Conservation (phyloP, 2,888 invertebrate genomes). For the Apodemia zela region DNA sequence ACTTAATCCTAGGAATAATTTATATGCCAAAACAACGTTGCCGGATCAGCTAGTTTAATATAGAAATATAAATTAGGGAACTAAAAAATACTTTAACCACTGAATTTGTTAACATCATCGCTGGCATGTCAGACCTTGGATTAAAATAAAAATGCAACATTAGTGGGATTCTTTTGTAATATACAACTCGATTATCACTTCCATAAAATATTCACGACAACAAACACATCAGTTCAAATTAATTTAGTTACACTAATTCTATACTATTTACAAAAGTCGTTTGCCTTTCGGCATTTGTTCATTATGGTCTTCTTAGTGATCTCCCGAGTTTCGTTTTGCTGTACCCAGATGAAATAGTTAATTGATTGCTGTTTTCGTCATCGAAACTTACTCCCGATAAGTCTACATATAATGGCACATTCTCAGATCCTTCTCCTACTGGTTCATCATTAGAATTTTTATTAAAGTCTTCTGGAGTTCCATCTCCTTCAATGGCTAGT, state of each 20-base stretch:
- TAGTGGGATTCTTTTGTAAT: constrained; percentile 61
- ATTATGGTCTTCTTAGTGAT: constrained; percentile 64
- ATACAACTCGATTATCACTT: constrained; percentile 75
- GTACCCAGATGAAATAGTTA: constrained; percentile 74
- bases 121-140: not conserved
- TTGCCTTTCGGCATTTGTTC: constrained; percentile 44
- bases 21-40: too few relatives aligned
- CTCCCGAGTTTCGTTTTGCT: constrained; percentile 77
- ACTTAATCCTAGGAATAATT: too few relatives aligned
- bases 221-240: constrained; percentile 60
- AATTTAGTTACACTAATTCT: constrained; percentile 75
- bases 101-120: too few relatives aligned
- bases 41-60: too few relatives aligned
- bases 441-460: constrained; percentile 44
- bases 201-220: constrained; percentile 65
- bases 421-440: constrained; percentile 64
- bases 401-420: constrained; percentile 77
- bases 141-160: constrained; percentile 33
- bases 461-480: constrained; percentile 63
- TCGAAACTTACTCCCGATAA: constrained; percentile 67
- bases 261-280: constrained; percentile 69
- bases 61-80: too few relatives aligned
- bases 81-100: too few relatives aligned
- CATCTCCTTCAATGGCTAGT: constrained; percentile 75
- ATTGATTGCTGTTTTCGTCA: constrained; percentile 57